Percentiles rank a stretch among this genome's conserved stretches.
These are phyloP conservation scores for Ephialtes manifestator DNA, from an alignment of 2,888 invertebrate species.

Conservation along the genomic window DNA sequence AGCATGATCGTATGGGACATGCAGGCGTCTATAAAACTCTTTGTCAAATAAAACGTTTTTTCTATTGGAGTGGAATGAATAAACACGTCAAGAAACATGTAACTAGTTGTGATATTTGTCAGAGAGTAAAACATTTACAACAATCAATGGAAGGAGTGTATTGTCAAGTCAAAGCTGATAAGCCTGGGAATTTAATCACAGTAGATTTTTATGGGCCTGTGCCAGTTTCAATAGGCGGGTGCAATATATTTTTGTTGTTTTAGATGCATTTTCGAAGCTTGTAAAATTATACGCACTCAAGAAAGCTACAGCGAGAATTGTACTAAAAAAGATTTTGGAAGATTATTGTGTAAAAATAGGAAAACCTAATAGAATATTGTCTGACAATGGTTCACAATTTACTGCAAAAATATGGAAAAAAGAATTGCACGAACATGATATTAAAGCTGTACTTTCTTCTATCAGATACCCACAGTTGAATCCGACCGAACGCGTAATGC, in stretches of 20 bases:
- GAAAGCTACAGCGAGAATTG: slow-evolving; percentile 8
- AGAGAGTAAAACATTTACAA: slow-evolving; percentile 22
- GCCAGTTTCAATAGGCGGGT: slow-evolving; percentile 19
- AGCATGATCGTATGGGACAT: too few species aligned
- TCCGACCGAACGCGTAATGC: slow-evolving; percentile 19
- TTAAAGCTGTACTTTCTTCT: slow-evolving; percentile 6
- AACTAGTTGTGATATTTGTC: slow-evolving; percentile 24
- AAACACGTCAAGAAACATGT: slow-evolving; percentile 11
- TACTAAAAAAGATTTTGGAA: slow-evolving; percentile 22
- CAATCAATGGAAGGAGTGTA: slow-evolving; percentile 7
- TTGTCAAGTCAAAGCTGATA: slow-evolving; percentile 3
- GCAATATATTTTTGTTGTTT: slow-evolving; percentile 33
- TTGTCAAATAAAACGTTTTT: slow-evolving; percentile 29
- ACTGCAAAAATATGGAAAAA: background rate
- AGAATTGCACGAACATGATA: slow-evolving; percentile 4
- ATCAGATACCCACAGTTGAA: background rate
- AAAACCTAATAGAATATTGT: slow-evolving; percentile 18
- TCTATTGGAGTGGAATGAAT: slow-evolving; percentile 31
- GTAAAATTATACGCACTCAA: slow-evolving; percentile 25
- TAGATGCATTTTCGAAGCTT: slow-evolving; percentile 41
- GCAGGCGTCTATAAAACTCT: slow-evolving; percentile 11
- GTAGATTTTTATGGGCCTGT: slow-evolving; percentile 42
- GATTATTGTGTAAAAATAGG: slow-evolving; percentile 31
- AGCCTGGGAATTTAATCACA: slow-evolving; percentile 22
- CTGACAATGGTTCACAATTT: slow-evolving; percentile 33